Percentiles rank a stretch among this genome's conserved stretches.
These are phyloP conservation scores for Oreochromis spilurus DNA, from an alignment of 2,113 vertebrate genomes.

Conservation along the genomic window DNA sequence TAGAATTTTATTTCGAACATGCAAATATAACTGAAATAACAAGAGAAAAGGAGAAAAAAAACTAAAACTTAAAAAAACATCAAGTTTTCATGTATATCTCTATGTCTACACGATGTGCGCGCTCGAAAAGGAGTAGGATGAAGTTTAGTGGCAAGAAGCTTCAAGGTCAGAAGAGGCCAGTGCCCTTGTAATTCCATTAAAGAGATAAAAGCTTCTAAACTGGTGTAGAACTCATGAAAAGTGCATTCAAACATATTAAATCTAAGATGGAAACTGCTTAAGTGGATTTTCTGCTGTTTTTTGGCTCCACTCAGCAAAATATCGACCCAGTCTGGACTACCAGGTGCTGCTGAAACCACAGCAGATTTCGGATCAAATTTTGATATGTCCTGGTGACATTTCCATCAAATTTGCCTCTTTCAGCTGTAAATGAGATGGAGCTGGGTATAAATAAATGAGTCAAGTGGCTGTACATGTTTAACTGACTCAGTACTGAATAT, in stretches of 20 bases:
- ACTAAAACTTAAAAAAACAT: background rate
- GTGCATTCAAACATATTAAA: background rate
- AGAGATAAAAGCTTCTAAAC: background rate
- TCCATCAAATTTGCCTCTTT: background rate
- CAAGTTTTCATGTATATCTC: background rate
- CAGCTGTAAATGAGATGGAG: background rate
- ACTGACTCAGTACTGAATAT: background rate
- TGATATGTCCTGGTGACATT: background rate
- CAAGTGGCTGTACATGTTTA: background rate
- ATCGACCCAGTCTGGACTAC: background rate
- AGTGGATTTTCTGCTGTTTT: background rate
- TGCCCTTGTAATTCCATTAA: background rate
- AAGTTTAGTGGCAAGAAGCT: background rate
- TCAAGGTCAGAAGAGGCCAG: background rate
- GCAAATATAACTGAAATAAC: background rate
- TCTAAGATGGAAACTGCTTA: fast-evolving
- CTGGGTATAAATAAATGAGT: background rate
- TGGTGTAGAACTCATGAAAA: background rate
- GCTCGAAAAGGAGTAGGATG: background rate
- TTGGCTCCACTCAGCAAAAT: background rate
- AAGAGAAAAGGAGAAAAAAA: background rate
- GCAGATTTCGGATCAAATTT: background rate
- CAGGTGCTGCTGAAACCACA: too few species aligned
- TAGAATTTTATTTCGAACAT: fast-evolving
- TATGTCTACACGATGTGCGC: background rate